Evolutionary conservation across 2,888 invertebrate genomes (phyloP).

Genomic region (Empis livida): DNA sequence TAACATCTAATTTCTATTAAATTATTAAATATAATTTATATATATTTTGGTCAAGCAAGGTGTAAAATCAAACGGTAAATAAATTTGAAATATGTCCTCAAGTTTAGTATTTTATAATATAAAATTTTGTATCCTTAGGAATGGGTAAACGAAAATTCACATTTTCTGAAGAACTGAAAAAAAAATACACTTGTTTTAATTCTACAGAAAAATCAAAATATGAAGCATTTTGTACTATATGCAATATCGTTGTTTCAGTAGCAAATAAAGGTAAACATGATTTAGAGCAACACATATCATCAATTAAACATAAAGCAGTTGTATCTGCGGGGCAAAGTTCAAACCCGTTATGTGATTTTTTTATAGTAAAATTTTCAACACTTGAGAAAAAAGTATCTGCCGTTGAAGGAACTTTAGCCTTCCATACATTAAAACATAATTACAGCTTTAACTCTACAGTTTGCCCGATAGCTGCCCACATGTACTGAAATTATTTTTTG

Average conservation of each 20-base stretch:
- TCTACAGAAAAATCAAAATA: slow-evolving; percentile 1
- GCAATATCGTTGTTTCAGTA: neutral
- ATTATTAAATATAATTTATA: too few relatives aligned
- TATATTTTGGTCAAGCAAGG: too few relatives aligned
- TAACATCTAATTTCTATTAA: too few relatives aligned
- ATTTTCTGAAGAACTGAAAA: neutral
- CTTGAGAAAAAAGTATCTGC: neutral
- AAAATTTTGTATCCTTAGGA: neutral
- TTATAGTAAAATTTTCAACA: neutral
- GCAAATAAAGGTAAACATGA: neutral
- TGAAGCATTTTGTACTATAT: slow-evolving; percentile 2
- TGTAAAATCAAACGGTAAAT: too few relatives aligned
- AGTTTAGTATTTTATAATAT: neutral
- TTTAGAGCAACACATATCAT: neutral
- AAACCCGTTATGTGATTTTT: neutral
- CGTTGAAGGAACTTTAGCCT: too few relatives aligned
- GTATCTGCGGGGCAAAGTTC: neutral
- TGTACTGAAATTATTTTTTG: too few relatives aligned
- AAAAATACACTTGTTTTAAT: neutral
- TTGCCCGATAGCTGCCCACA: too few relatives aligned
- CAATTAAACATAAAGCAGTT: neutral
- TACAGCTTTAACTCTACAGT: neutral
- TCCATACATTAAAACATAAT: neutral
- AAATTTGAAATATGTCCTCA: too few relatives aligned
- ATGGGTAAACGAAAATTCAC: neutral